Percentiles rank a stretch among this genome's conserved stretches.
Evolutionary conservation across 2,113 vertebrate species (phyloP).

Genomic region (Lota lota): DNA sequence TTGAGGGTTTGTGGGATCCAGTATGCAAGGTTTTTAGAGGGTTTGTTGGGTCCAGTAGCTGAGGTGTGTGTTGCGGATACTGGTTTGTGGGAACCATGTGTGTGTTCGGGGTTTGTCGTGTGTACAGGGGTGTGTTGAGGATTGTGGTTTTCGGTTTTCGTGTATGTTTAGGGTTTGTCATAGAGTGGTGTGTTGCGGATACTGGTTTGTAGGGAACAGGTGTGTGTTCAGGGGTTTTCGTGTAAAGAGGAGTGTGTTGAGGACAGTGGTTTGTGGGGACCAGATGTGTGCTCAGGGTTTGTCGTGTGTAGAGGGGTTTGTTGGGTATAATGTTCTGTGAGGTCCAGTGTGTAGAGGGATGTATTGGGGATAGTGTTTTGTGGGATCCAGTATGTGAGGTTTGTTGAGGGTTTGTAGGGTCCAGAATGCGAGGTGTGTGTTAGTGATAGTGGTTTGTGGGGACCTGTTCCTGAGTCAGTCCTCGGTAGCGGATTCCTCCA

Average conservation of each 20-base stretch:
- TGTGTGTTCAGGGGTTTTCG: too few relatives aligned
- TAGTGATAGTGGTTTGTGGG: neutral
- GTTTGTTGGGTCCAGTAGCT: too few relatives aligned
- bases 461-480: slow-evolving; percentile 88
- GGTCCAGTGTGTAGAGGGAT: neutral
- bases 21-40: neutral
- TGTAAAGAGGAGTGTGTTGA: too few relatives aligned
- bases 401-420: too few relatives aligned
- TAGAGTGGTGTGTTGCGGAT: neutral
- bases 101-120: neutral
- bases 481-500: slow-evolving; percentile 91
- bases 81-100: neutral
- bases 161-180: neutral
- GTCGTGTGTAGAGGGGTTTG: too few relatives aligned
- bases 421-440: neutral
- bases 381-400: too few relatives aligned
- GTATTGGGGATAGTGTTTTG: too few relatives aligned
- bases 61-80: too few relatives aligned
- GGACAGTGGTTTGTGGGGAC: too few relatives aligned
- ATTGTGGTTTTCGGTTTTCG: neutral
- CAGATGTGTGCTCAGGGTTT: too few relatives aligned
- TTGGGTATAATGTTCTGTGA: too few relatives aligned
- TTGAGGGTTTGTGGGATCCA: neutral
- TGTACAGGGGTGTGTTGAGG: neutral
- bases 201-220: neutral